Evolutionary conservation across 2,888 invertebrate species (phyloP), one percentile per base, ranked within the genome.

Genomic region (Spilarctia lutea): DNA sequence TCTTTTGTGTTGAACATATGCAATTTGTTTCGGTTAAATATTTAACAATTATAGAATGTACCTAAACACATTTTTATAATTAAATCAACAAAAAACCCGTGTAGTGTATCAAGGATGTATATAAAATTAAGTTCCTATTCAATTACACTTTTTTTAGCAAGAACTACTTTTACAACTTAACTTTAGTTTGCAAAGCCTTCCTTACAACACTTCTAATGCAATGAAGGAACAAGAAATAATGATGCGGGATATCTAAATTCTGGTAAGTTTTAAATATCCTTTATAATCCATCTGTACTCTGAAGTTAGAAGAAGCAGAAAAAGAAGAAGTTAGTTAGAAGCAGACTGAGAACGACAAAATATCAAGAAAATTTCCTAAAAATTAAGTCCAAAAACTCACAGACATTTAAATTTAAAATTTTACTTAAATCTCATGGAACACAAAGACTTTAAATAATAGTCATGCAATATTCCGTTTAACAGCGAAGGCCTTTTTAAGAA

Each of bases 401-500:
- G 18, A 63, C 13, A 63, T 4, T 16, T 6, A 30, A 18, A 30
- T 63, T 8, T 4, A 8, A 18, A 63, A 18, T 63, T 27, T 30
- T 18, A 18, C 18, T 18, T 7, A 63, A 7, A 30, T 18, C 63
- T 30, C 8, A 63, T 63, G 18, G 2, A 63, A 16, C 0, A 18
- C 30, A 30, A 8, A 60, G 27, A 60, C 27, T 27, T 30, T 30
- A 30, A 30, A 60, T 35, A 60, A 70, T 20, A 60, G 35, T 56
- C 18, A 39, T 56, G 27, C 39, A 69, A 52, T 39, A 60, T 27
- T 35, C 60, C 60, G 60, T 56, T 35, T 48, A 68, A 30, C 56
- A 7, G 16, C 39, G 39, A 70, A 70, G 69, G 69, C n/a, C 56
- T 39, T 56, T 16, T 56, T 20, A 56, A 69, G 16, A 35, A 52